Conservation (phyloP, 1,140 invertebrate genomes). For the Tetraneura akinire region DNA sequence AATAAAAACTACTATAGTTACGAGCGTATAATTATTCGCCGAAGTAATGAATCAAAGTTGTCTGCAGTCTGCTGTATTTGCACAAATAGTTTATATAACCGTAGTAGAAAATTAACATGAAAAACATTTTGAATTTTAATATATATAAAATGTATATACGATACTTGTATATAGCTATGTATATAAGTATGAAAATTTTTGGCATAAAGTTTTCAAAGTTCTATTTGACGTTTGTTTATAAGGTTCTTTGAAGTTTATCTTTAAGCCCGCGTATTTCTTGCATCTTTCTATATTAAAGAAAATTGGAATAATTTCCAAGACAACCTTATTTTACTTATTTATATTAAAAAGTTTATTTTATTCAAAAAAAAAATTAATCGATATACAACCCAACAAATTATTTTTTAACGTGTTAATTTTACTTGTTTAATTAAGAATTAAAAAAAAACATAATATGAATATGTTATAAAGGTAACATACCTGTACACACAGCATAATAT, state of each 20-base stretch:
- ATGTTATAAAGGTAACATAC: too few relatives aligned
- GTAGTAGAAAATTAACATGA: background rate
- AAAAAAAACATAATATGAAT: too few relatives aligned
- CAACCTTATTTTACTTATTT: slow-evolving; percentile 3
- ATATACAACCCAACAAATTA: background rate
- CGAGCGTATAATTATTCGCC: background rate
- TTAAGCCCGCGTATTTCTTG: background rate
- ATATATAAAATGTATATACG: too few relatives aligned
- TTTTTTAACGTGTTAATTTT: too few relatives aligned
- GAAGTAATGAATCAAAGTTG: slow-evolving; percentile 7
- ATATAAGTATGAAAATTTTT: background rate
- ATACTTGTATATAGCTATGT: too few relatives aligned
- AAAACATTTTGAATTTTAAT: slow-evolving; percentile 17
- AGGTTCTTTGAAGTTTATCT: slow-evolving; percentile 17
- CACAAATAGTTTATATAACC: background rate
- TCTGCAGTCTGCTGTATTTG: background rate
- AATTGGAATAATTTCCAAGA: background rate
- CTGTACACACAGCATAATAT: too few relatives aligned
- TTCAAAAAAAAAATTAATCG: background rate
- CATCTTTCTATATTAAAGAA: background rate
- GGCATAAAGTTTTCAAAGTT: slow-evolving; percentile 23
- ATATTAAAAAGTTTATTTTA: background rate
- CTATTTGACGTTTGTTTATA: slow-evolving; percentile 18
- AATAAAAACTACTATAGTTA: background rate
- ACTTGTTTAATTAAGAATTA: too few relatives aligned